These are phyloP conservation scores for Mactra quadrangularis DNA, from an alignment of 1,140 invertebrate species.

Conservation along the genomic window DNA sequence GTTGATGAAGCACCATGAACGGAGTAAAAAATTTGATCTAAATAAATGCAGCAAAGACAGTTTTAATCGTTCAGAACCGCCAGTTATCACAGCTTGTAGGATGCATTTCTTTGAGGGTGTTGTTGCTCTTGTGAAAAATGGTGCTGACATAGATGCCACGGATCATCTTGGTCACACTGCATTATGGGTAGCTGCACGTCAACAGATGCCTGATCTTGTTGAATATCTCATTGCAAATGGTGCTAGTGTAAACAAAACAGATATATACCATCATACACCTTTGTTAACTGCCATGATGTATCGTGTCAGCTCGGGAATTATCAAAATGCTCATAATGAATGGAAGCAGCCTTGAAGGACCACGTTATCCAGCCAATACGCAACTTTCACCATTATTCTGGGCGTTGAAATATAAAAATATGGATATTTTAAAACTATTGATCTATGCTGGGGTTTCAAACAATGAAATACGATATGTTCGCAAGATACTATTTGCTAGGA, in stretches of 20 bases:
- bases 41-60: conserved; percentile 80
- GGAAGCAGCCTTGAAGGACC: conserved; percentile 76
- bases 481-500: conserved; percentile 68
- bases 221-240: conserved; percentile 79
- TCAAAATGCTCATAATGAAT: conserved; percentile 76
- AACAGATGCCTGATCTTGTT: conserved; percentile 79
- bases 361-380: conserved; percentile 64
- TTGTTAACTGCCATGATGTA: conserved; percentile 77
- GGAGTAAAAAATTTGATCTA: conserved; percentile 73
- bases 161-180: conserved; percentile 80
- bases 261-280: conserved; percentile 76
- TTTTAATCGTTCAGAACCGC: conserved; percentile 78
- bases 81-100: conserved; percentile 80
- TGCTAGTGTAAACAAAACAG: conserved; percentile 80
- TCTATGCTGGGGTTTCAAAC: conserved; percentile 74
- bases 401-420: conserved; percentile 78
- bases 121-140: conserved; percentile 73
- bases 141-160: conserved; percentile 78
- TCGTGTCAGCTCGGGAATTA: conserved; percentile 76
- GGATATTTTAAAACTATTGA: conserved; percentile 77
- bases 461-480: conserved; percentile 74
- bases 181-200: conserved; percentile 78
- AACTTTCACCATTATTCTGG: conserved; percentile 79
- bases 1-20: conserved; percentile 78
- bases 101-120: conserved; percentile 80